Base-by-base conservation (phyloP, 2,113 vertebrate genomes). In the Neodon shergylaensis region DNA sequence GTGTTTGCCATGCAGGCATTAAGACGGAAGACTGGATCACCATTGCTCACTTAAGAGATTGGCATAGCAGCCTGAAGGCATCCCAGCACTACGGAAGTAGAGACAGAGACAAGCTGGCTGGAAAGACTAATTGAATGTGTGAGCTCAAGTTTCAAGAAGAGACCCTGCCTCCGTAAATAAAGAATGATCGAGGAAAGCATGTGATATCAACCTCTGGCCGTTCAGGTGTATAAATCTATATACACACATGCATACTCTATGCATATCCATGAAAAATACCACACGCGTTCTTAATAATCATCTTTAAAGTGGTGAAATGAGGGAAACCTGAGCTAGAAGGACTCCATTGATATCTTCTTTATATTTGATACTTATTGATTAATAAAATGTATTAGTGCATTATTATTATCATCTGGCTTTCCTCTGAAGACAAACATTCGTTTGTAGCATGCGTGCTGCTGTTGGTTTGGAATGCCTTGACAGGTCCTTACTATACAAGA, bases 61-160 rank as follows among this genome's bases (percentile, higher is more conserved):
- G 17, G 10, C 42, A 33, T 4, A 3, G 16, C 4, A 3, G 10
- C 1, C 61, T 36, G 83, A 5, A 1, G 22, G 5, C 17, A 47
- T 22, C 26, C 63, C 17, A 86, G 28, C 42, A 49, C 42, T 49
- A 12, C 9, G 49, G 5, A 86, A 16, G 17, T 4, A 11, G 39
- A 44, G 58, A 44, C 26, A 9, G 82, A 58, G 63, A 68, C 3
- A 36, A 68, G 7, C 17, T 22, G 19, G 5, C 3, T 11, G 14
- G 39, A 2, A 4, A 49, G 42, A 47, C 31, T 36, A 36, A 21
- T 2, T 47, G 1, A 36, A 68, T 36, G 17, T 11, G 31, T 47
- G 42, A 68, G 17, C 42, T 68, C 42, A 33, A 19, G 2, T 31
- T 36, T 86, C 63, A 87, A 21, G 11, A 14, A 26, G 65, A 72